These are phyloP conservation scores for Pangasianodon gigas DNA, from an alignment of 2,113 vertebrate species.

Conservation along the genomic window DNA sequence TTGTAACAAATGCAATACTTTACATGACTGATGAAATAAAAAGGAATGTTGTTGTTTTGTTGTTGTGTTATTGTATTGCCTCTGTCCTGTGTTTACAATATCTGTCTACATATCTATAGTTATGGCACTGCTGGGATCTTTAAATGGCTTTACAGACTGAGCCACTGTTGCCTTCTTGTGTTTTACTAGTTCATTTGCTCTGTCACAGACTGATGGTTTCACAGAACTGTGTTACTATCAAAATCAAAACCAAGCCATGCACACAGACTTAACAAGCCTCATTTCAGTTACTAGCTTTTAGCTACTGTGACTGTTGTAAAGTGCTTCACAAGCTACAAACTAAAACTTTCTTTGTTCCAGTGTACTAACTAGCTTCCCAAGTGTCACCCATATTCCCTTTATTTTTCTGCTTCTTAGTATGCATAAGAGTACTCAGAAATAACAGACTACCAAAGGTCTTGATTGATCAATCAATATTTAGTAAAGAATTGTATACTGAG, in stretches of 20 bases:
- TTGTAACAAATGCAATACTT: neutral
- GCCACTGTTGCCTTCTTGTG: neutral
- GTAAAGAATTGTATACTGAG: neutral
- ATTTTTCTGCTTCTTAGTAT: neutral
- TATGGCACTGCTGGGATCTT: neutral
- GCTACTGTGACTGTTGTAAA: neutral
- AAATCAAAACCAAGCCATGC: neutral
- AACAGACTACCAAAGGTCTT: neutral
- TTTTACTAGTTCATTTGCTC: neutral
- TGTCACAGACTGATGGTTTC: neutral
- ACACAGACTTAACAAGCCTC: neutral
- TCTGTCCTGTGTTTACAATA: neutral
- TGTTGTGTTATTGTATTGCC: neutral
- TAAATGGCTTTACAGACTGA: neutral
- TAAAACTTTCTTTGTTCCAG: neutral
- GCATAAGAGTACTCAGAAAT: neutral
- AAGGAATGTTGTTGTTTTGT: no score
- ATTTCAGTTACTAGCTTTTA: neutral
- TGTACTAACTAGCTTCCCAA: neutral
- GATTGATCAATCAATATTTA: neutral
- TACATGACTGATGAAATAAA: neutral
- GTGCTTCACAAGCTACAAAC: neutral
- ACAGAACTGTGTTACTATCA: neutral
- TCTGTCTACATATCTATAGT: conserved; percentile 4
- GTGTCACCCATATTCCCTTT: neutral